Evolutionary conservation across 2,113 vertebrate genomes (phyloP), one percentile per base, ranked within the genome.

Genomic region (Mellivora capensis): DNA sequence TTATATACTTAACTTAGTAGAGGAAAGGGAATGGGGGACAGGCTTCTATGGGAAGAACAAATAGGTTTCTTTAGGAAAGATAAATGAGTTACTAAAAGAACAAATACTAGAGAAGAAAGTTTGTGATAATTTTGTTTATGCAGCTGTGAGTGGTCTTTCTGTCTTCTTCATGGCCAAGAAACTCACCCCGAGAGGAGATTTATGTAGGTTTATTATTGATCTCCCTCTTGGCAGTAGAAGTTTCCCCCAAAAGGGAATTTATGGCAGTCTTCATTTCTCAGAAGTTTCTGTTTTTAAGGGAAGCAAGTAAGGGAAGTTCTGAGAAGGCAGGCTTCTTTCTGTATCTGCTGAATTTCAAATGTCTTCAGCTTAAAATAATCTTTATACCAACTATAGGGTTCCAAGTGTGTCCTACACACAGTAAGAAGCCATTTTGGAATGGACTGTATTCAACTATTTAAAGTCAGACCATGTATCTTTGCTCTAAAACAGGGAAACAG

Each of bases 291-390:
- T 29, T 82, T 94, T 59, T 81, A 57, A 76, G 72, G 72, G 42
- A 76, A 76, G 14, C 85, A 85, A 10, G 61, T 34, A 69, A 34
- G 25, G 44, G 27, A 74, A 59, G 47, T 69, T 81, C 39, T 77
- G 71, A 86, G 25, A 74, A 85, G 39, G 17, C 34, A 85, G 61
- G 17, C 39, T 59, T 91, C 20, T 86, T 97, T 80, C 62, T 95
- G 10, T 11, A 84, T 85, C 34, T 95, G 37, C n/a, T 97, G 79
- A 81, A 64, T 95, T 80, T 90, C 62, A 86, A 81, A 74, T 74
- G 27, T 71, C 74, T 57, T 74, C 21, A 47, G 25, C 39, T 81
- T 81, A 80, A 95, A 84, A 62, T 52, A 86, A 86, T 47, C 29
- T 31, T 57, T 80, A 81, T 77, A 44, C 6, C 76, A 93, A 44